Base-by-base conservation (phyloP, 2,113 vertebrate genomes). In the Equus przewalskii region DNA sequence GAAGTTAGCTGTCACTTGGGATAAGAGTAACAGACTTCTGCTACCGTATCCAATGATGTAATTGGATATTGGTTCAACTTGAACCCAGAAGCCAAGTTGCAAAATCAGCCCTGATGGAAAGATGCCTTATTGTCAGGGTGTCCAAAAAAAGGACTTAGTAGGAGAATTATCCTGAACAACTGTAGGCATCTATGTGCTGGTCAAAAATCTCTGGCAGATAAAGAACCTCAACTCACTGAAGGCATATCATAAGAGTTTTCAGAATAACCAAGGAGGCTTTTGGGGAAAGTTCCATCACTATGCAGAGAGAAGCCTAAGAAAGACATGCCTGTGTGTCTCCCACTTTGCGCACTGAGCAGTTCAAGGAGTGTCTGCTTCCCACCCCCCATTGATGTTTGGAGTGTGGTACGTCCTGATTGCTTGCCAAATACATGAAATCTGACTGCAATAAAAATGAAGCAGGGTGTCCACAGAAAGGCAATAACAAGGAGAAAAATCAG, bases 381-480 rank as follows among this genome's bases (percentile, higher is more conserved):
- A 18, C 16, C 4, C 8, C 12, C 22, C 36, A 19, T 5, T 72
- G 49, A 11, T 82, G 60, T 84, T 82, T 87, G 70, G 30, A 62
- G 9, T 22, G 41, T 49, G 33, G 2, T 15, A 28, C 11, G 13
- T 49, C 46, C 8, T 72, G 21, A 11, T 28, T 60, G 15, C 41
- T 83, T 56, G 1, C 11, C 73, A 95, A 78, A 87, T 85, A 90
- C 28, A 41, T 14, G 82, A 76, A 83, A 44, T 60, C 56, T 91
- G 70, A 94, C 12, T 62, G 58, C 22, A 67, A 1, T 22, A 87
- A 58, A 93, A 94, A 88, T n/a, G 93, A 91, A 93, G 14, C 24
- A 91, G 67, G 24, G 9, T 90, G 26, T 49, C 7, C 21, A 79
- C 1, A 46, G 46, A 93, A 62, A 80, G 13, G 33, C 3, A 54